A percentile compares a stretch with the other conserved stretches of the same genome.
phyloP scores from a whole-genome alignment of 2,888 invertebrate genomes.

The Agriopis aurantiaria region DNA sequence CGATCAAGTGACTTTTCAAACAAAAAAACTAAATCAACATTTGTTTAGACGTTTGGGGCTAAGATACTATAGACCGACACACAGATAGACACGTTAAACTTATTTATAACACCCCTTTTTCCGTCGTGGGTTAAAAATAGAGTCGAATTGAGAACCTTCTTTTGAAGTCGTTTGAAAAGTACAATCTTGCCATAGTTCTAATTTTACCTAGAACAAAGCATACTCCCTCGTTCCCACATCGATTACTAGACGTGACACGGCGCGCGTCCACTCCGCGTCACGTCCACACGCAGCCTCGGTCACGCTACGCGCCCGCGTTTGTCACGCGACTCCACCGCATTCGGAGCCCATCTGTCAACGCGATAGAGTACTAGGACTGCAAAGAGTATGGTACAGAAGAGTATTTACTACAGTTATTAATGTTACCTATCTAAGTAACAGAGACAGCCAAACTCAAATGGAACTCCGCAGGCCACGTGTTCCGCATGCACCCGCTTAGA shows the following conservation, averaged over 20 bases:
- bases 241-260: slow-evolving; percentile 24
- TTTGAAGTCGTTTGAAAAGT: neutral
- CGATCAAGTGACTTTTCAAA: no score
- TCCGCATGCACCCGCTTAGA: no score
- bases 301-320: slow-evolving; percentile 70
- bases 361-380: slow-evolving; percentile 63
- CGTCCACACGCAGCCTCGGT: slow-evolving; percentile 64
- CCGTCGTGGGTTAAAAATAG: no score
- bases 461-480: no score
- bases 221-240: slow-evolving; percentile 15
- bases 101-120: no score
- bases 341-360: slow-evolving; percentile 74
- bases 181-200: neutral
- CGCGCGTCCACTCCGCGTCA: slow-evolving; percentile 23
- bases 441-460: no score
- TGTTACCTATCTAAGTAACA: neutral
- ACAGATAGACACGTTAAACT: no score
- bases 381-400: slow-evolving; percentile 42
- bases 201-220: neutral
- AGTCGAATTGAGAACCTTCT: no score
- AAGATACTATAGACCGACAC: no score
- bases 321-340: slow-evolving; percentile 79
- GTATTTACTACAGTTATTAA: neutral
- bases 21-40: no score
- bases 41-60: no score